Conservation (phyloP, 2,797 vertebrate genomes). For the Taenioides sp. region DNA sequence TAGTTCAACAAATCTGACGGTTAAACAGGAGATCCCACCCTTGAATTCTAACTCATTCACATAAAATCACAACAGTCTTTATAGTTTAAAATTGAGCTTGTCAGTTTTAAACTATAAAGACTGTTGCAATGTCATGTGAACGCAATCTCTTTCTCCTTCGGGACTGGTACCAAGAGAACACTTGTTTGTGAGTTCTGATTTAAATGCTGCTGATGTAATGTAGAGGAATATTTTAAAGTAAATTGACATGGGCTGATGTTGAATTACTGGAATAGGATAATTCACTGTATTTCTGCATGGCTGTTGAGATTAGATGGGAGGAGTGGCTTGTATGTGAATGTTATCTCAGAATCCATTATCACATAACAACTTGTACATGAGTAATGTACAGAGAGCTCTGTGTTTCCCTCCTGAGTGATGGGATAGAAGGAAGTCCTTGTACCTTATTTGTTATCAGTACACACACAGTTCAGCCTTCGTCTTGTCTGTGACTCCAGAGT, state of each 20-base stretch:
- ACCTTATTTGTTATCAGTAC: background rate
- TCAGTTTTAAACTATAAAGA: no score
- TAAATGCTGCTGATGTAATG: background rate
- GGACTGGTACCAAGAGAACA: background rate
- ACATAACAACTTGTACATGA: background rate
- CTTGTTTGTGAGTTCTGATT: background rate
- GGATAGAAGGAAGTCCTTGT: background rate
- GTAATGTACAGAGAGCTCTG: background rate
- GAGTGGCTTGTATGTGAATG: background rate
- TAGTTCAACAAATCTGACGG: no score
- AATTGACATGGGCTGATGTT: background rate
- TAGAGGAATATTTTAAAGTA: background rate
- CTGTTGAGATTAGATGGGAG: background rate
- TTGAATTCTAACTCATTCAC: no score
- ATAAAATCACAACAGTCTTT: no score
- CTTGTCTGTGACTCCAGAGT: slow-evolving; percentile 8
- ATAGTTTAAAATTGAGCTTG: no score
- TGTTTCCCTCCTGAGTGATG: background rate
- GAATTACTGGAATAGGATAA: background rate
- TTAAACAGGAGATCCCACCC: no score
- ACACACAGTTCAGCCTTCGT: slow-evolving; percentile 3
- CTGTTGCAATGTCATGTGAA: no score
- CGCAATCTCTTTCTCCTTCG: no score
- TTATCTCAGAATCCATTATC: background rate
- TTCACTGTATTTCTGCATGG: background rate